Percentiles rank a stretch among this genome's conserved stretches.
Evolutionary conservation across 2,888 invertebrate genomes (phyloP).

Genomic region (Lasioglossum pauxillum): DNA sequence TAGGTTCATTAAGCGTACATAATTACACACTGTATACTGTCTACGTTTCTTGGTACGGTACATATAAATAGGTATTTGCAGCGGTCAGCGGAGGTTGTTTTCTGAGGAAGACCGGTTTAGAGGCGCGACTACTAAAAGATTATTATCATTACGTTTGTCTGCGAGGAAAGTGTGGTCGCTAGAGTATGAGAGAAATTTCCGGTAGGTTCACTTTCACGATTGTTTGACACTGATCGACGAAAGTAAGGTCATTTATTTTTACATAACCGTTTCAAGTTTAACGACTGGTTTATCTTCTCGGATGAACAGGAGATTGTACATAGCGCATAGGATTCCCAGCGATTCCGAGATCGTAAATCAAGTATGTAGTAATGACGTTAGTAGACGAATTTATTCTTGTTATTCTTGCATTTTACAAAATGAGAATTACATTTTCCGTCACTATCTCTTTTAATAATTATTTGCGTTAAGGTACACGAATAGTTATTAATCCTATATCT

Average conservation of each 20-base stretch:
- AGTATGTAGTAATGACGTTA: neutral
- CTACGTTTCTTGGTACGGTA: neutral
- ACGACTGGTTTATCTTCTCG: neutral
- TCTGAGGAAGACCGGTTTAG: constrained; percentile 37
- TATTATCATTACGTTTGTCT: constrained; percentile 62
- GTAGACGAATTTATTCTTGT: neutral
- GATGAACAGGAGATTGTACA: constrained; percentile 4
- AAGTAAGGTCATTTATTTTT: constrained; percentile 45
- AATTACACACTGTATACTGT: constrained; percentile 22
- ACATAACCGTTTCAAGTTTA: constrained; percentile 33
- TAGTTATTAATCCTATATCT: neutral
- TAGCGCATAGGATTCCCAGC: neutral
- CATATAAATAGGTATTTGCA: constrained; percentile 10
- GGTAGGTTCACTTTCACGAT: constrained; percentile 67
- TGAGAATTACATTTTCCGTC: neutral
- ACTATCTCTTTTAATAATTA: too few species aligned
- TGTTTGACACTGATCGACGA: constrained; percentile 48
- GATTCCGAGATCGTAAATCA: neutral
- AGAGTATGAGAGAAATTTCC: constrained; percentile 68
- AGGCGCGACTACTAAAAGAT: constrained; percentile 60
- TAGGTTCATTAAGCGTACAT: neutral
- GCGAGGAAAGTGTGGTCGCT: constrained; percentile 19
- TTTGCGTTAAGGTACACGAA: neutral
- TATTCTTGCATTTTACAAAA: neutral
- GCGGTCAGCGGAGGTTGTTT: neutral